Base-by-base conservation (phyloP, 2,113 vertebrate species). In the Eurystomus gularis region DNA sequence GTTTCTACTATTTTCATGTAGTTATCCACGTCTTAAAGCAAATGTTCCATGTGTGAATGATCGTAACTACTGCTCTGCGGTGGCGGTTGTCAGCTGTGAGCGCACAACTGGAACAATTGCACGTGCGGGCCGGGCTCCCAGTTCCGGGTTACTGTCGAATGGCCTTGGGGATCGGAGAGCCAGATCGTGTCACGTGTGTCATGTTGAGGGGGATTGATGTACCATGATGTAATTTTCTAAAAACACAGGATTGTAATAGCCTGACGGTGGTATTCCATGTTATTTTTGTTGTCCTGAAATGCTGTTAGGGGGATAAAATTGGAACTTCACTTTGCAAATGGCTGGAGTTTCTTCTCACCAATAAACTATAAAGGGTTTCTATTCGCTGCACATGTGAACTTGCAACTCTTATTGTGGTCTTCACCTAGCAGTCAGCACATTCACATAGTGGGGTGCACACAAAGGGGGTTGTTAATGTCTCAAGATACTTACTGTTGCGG, bases 301-400 rank as follows among this genome's bases (percentile, higher is more conserved):
- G 90, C 86, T 96, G 82, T 90, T 58, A 69, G 80, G 60, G 90
- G 80, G 83, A 64, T 93, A 49, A 86, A 96, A 72, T 90, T 92
- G 83, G 61, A 94, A 86, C 54, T 66, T 92, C 57, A 76, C 77
- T 96, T 93, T 73, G 82, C 86, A 75, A 71, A 86, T 90, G 2
- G 6, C 78, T 86, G 5, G 49, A 82, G 46, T 93, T 93, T 90
- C 76, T 95, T 92, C 84, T 95, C 92, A 86, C 78, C 90, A 93
- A 81, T 92, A 93, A 96, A 87, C 78, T 93, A 2, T 37, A 18
- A 94, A 95, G 85, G 82, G 90, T 96, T 94, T 96, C 60, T 90
- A 26, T 92, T 92, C 6, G 24, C 90, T 81, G 82, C 84, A 80
- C 68, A 28, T 46, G 76, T 70, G 70, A 82, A 71, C 82, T 88